phyloP scores from a whole-genome alignment of 2,797 vertebrate genomes.

The Tachyglossus aculeatus region DNA sequence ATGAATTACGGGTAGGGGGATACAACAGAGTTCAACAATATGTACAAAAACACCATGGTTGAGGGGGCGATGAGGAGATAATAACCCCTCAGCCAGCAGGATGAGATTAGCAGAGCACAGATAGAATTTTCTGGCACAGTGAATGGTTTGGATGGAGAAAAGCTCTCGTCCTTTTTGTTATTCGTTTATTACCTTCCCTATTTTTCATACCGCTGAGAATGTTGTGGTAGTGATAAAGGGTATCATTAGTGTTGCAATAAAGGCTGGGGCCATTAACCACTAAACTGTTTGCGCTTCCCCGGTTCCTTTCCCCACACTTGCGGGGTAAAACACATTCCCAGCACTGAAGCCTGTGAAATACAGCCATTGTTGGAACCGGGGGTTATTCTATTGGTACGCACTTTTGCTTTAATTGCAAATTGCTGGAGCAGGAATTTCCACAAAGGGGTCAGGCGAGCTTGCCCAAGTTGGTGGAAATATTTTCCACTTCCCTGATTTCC shows the following conservation, averaged over 20 bases:
- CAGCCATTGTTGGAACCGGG: constrained; percentile 32
- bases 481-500: constrained; percentile 68
- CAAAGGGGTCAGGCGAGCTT: constrained; percentile 67
- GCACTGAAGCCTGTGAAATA: constrained; percentile 29
- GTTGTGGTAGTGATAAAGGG: constrained; percentile 2
- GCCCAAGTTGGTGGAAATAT: constrained; percentile 64
- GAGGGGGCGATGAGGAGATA: too few relatives aligned
- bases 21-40: too few relatives aligned
- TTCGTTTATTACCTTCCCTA: background rate
- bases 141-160: background rate
- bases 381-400: constrained; percentile 48
- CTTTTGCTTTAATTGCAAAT: constrained; percentile 64
- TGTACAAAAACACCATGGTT: too few relatives aligned
- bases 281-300: background rate
- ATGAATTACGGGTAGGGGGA: too few relatives aligned
- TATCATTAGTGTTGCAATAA: background rate
- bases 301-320: background rate
- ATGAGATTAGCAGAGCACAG: constrained; percentile 4
- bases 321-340: constrained; percentile 14
- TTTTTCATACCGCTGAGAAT: background rate
- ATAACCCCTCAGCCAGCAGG: too few relatives aligned
- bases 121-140: background rate
- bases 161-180: constrained; percentile 17
- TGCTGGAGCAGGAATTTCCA: constrained; percentile 53
- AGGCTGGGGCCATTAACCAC: background rate